Conservation (phyloP, 1,140 invertebrate genomes). For the Caenorhabditis latens region DNA sequence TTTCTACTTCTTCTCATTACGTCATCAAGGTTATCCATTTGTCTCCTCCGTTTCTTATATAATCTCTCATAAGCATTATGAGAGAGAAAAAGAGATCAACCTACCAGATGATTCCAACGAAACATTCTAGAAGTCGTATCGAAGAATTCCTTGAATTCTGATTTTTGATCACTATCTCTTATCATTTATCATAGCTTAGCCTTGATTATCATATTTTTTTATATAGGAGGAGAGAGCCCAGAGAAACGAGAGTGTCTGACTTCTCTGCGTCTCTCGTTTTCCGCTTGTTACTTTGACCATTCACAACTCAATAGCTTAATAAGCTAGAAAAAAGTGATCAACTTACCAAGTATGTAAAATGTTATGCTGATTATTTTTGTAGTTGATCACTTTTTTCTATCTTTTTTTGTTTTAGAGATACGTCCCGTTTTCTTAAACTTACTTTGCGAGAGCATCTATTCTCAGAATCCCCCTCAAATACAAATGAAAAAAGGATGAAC, state of each 20-base stretch:
- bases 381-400: not conserved
- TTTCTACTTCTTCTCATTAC: not conserved
- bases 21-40: not conserved
- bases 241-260: not conserved
- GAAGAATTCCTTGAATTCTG: not conserved
- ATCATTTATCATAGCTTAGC: no score
- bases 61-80: not conserved
- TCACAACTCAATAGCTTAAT: no score
- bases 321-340: no score
- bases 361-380: not conserved
- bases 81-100: not conserved
- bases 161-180: no score
- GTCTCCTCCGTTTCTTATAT: not conserved
- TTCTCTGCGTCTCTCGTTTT: not conserved
- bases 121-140: not conserved
- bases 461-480: not conserved
- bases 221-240: not conserved
- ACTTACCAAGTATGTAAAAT: no score
- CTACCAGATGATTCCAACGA: slow-evolving; percentile 24
- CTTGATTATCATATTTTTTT: no score
- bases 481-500: slow-evolving; percentile 46
- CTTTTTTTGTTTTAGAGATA: not conserved
- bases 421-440: not conserved
- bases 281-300: not conserved
- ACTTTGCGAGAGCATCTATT: not conserved